Evolutionary conservation across 2,113 vertebrate species (phyloP), one percentile per base, ranked within the genome.

Genomic region (Pseudonaja textilis): DNA sequence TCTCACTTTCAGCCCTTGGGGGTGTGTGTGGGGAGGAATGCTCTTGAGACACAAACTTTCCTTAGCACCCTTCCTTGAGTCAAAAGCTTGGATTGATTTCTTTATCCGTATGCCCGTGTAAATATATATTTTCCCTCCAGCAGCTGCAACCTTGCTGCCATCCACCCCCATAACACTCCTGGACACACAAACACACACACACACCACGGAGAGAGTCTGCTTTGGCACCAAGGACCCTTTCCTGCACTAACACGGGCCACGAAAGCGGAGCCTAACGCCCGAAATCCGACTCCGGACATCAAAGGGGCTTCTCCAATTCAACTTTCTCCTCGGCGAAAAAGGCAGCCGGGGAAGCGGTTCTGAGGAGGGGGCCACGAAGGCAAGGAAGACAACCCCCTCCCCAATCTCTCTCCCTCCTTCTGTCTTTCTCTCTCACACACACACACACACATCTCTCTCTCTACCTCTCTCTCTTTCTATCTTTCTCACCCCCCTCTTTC

Each of bases 401-500:
- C 59, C 7, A 42, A 23, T 56, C 55, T 56, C 22, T 20, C 20
- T 57, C 2, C 1, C 56, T 23, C 22, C 1, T 1, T 57, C 0
- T 0, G 5, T 57, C 56, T 3, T 6, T 23, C 20, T 7, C 56
- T 57, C 1, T 57, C 16, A 2, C 42, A 45, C 45, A 47, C 5
- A 47, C 7, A 8, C 47, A 47, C 47, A 47, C 47, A 47, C 1
- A 1, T 47, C 16, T 55, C 55, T 56, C 55, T 5, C 4, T 55
- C 54, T 55, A 0, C 16, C 54, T 18, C 54, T 18, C 54, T 20
- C 18, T 6, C 5, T 56, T 3, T 1, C 18, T 56, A 1, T 0
- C 18, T 56, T 1, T 0, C 20, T 56, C n/a, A n/a, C n/a, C 55
- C 0, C 22, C 0, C 20, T 23, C 56, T 7, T 6, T 0, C 22